Conservation (phyloP, 1,140 invertebrate species). For the Macrocentrus cingulum region DNA sequence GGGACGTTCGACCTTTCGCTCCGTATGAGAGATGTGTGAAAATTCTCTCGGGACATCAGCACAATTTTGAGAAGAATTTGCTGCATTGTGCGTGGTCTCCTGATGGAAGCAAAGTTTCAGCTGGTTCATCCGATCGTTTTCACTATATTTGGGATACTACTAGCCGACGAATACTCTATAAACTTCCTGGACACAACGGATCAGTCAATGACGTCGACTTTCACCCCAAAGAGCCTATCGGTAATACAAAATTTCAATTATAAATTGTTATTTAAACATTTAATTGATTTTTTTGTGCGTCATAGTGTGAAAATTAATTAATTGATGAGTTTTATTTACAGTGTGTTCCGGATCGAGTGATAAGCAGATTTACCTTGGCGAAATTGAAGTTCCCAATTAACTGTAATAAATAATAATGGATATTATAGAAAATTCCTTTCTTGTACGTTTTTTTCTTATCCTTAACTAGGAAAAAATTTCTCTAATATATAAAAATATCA, state of each 20-base stretch:
- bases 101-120: constrained; percentile 77
- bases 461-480: no score
- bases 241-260: constrained; percentile 52
- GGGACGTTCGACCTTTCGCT: constrained; percentile 80
- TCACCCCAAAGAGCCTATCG: constrained; percentile 91
- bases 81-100: constrained; percentile 78
- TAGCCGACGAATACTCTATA: constrained; percentile 88
- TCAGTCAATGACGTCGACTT: constrained; percentile 97
- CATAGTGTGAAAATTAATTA: no score
- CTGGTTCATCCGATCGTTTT: constrained; percentile 93
- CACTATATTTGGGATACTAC: constrained; percentile 98
- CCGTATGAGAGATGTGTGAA: constrained; percentile 92
- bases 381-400: constrained; percentile 69
- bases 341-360: constrained; percentile 93
- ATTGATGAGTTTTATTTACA: no score
- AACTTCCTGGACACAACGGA: constrained; percentile 96
- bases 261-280: constrained; percentile 34
- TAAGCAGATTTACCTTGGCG: constrained; percentile 94
- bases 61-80: constrained; percentile 96
- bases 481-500: no score
- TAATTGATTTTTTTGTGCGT: constrained; percentile 33
- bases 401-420: no score
- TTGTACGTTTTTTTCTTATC: no score
- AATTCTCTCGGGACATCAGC: constrained; percentile 90
- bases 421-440: no score